Conservation (phyloP, 2,797 vertebrate species). For the Meriones psammophilus region DNA sequence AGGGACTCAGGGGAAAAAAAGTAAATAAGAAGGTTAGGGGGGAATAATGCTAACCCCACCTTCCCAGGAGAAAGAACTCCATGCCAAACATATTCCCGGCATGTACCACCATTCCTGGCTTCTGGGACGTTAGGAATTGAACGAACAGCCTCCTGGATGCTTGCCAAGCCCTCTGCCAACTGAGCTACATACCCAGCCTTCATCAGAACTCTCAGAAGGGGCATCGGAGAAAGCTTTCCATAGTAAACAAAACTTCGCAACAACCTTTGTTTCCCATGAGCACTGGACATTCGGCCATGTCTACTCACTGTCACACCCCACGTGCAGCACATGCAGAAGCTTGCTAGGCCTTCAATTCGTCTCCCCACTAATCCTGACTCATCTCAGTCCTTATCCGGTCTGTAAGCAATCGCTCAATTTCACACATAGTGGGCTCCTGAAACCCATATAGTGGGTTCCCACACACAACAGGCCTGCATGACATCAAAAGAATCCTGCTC, state of each 20-base stretch:
- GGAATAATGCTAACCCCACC: background rate
- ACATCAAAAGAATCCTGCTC: background rate
- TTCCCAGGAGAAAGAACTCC: background rate
- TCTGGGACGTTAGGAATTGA: background rate
- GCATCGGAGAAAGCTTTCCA: background rate
- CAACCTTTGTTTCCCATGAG: background rate
- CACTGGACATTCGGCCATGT: rapidly evolving
- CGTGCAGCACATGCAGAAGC: too few species aligned
- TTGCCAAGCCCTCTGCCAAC: background rate
- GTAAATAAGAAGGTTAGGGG: background rate
- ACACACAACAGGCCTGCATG: background rate
- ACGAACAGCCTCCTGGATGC: background rate
- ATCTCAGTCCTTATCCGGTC: background rate
- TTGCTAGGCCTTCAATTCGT: rapidly evolving
- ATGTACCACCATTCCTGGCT: background rate
- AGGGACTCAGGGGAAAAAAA: background rate
- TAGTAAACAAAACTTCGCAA: background rate
- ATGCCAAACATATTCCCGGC: background rate
- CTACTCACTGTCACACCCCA: background rate
- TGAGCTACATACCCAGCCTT: background rate
- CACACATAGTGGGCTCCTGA: background rate
- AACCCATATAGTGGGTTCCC: background rate
- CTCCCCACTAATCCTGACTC: background rate
- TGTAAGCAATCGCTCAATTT: background rate
- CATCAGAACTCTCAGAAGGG: background rate